Percentiles rank a stretch among this genome's conserved stretches.
These are phyloP conservation scores for western clawed frog (Xenopus tropicalis) DNA, from an alignment of 2,113 vertebrate genomes.

Conservation along the genomic window DNA sequence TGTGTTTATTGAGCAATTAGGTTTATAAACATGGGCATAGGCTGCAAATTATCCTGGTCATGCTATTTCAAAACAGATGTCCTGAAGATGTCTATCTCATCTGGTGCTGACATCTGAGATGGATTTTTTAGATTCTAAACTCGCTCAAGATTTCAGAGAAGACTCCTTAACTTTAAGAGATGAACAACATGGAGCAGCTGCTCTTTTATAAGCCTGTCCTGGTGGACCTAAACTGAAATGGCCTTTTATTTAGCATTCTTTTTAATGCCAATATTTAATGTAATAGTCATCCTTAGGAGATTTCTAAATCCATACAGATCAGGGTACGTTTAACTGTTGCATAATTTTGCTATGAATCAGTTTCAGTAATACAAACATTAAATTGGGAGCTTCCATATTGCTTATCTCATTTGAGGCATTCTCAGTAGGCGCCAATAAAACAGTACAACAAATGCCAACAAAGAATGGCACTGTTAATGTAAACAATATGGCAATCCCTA, in stretches of 20 bases:
- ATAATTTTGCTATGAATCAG: too few relatives aligned
- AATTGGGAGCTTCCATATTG: too few relatives aligned
- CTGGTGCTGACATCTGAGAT: constrained; percentile 1
- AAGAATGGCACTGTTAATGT: too few relatives aligned
- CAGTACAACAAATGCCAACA: too few relatives aligned
- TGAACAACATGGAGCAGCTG: constrained; percentile 1
- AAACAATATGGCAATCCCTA: too few relatives aligned
- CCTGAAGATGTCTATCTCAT: constrained; percentile 6
- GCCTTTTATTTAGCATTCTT: not conserved
- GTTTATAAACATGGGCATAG: not conserved
- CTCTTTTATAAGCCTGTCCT: not conserved
- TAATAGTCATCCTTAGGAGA: too few relatives aligned
- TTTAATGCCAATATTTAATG: too few relatives aligned
- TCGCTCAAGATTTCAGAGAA: not conserved
- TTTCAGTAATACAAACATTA: too few relatives aligned
- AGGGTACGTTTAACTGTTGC: too few relatives aligned
- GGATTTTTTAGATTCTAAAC: constrained; percentile 6
- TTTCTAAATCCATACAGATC: too few relatives aligned
- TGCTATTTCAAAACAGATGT: not conserved
- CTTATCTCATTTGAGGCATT: too few relatives aligned
- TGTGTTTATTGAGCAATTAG: not conserved
- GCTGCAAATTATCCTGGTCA: not conserved
- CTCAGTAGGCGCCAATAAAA: too few relatives aligned
- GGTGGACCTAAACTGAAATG: not conserved
- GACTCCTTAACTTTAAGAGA: not conserved